Evolutionary conservation across 2,888 invertebrate genomes (phyloP), one percentile per base, ranked within the genome.

Genomic region (Agrenia bidenticulata): DNA sequence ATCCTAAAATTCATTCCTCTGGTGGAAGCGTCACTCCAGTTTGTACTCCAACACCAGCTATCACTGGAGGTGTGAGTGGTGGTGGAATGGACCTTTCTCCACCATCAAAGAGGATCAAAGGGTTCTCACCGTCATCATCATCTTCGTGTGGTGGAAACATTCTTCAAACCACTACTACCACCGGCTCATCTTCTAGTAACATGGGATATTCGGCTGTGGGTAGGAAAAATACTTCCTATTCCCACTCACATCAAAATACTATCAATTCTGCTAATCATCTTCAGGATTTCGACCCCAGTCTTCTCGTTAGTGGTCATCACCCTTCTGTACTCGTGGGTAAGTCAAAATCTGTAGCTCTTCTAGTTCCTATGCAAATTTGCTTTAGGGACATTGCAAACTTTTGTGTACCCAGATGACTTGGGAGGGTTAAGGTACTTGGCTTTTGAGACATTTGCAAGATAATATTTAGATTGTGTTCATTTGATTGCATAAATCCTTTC

Each of bases 41-140:
- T 54, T 57, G 68, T 55, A 50, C 54, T 7, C 9, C 45, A 15
- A 45, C 45, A 17, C 32, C 32, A 7, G 11, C 4, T 32, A 49
- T 67, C 26, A 65, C 50, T 11, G 61, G 57, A 26, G 60, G 49
- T 7, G 59, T 51, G 21, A 11, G 32, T 32, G 50, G 57, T 37
- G 60, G 63, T 59, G 71, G 74, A 37, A 74, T 74, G 64, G 74
- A 74, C 66, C 64, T 74, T 61, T 69, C 68, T 63, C 74, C 64
- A 37, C 69, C 64, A 2, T 64, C 67, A 49, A 72, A 72, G 49
- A 54, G 69, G 49, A 61, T 72, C 45, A 72, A 72, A 68, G 66
- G 68, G 37, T 60, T 58, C 59, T 58, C 59, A 54, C 50, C 58
- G 21, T 37, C 63, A 26, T 50, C 57, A 32, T 26, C 15, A 39